Conservation (phyloP, 92 coral and sea anemone genomes). For the Paragorgia papillata region DNA sequence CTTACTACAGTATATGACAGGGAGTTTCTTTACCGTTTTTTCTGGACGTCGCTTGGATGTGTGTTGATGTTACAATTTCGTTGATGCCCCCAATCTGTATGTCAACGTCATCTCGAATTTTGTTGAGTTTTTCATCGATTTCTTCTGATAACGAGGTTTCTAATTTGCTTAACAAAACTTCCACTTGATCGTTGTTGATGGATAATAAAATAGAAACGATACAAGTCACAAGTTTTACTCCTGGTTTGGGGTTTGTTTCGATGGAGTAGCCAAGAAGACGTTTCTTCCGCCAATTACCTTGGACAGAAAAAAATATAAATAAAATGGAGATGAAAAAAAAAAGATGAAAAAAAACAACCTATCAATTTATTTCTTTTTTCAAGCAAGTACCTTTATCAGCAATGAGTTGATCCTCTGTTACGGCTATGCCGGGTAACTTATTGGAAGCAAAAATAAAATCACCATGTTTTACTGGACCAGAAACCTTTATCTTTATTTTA, state of each 20-base stretch:
- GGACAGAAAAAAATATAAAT: neutral
- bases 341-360: too few relatives aligned
- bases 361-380: too few relatives aligned
- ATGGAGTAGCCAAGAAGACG: slow-evolving; percentile 27
- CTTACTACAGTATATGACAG: too few relatives aligned
- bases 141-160: neutral
- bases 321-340: neutral
- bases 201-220: slow-evolving; percentile 23
- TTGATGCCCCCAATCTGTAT: slow-evolving; percentile 14
- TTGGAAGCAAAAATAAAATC: slow-evolving; percentile 26
- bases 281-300: slow-evolving; percentile 20
- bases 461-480: slow-evolving; percentile 38
- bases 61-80: slow-evolving; percentile 19
- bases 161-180: neutral
- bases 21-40: slow-evolving; percentile 18
- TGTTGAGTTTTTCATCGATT: slow-evolving; percentile 7
- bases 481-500: slow-evolving; percentile 9
- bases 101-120: slow-evolving; percentile 30
- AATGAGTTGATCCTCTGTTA: slow-evolving; percentile 19
- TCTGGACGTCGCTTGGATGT: neutral
- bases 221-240: slow-evolving; percentile 23
- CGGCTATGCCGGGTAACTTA: slow-evolving; percentile 22
- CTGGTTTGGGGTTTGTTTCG: neutral
- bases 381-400: slow-evolving; percentile 33
- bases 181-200: slow-evolving; percentile 32